Evolutionary conservation across 1,140 invertebrate genomes (phyloP).

Genomic region (Papilio dardanus): DNA sequence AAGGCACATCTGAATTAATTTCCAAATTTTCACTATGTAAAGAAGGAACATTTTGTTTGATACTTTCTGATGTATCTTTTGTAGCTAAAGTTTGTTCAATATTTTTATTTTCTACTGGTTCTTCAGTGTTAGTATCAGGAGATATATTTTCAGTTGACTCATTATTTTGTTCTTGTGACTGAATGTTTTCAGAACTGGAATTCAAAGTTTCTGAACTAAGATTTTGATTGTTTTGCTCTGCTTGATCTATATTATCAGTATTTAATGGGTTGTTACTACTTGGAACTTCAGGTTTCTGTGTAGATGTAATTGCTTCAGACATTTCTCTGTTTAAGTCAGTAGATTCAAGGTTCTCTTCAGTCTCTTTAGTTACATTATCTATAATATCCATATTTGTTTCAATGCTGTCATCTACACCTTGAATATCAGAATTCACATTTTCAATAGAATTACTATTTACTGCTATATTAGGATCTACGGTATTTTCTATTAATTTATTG

Average conservation of each 20-base stretch:
- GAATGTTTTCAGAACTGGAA: not conserved
- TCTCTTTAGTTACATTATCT: slow-evolving; percentile 6
- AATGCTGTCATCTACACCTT: not conserved
- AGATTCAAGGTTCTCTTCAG: not conserved
- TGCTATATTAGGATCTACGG: not conserved
- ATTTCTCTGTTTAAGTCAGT: not conserved
- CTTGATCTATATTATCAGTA: not conserved
- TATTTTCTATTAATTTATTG: slow-evolving; percentile 30
- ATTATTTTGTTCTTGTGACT: not conserved
- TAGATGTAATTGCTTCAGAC: not conserved
- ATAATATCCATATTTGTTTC: not conserved
- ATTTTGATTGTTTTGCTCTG: not conserved
- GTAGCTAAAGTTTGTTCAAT: not conserved
- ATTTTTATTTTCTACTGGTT: not conserved
- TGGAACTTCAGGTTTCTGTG: not conserved
- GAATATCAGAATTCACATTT: slow-evolving; percentile 20
- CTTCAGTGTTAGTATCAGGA: not conserved
- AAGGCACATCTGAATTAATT: slow-evolving; percentile 12
- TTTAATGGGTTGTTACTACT: not conserved
- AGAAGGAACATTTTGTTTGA: not conserved
- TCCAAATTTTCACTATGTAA: not conserved
- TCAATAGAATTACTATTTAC: slow-evolving; percentile 9
- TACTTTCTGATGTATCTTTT: not conserved
- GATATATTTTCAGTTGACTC: not conserved
- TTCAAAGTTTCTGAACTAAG: not conserved